Percentiles rank a stretch among this genome's conserved stretches.
phyloP scores from a whole-genome alignment of 2,113 vertebrate genomes.

The Tringa solitaria region DNA sequence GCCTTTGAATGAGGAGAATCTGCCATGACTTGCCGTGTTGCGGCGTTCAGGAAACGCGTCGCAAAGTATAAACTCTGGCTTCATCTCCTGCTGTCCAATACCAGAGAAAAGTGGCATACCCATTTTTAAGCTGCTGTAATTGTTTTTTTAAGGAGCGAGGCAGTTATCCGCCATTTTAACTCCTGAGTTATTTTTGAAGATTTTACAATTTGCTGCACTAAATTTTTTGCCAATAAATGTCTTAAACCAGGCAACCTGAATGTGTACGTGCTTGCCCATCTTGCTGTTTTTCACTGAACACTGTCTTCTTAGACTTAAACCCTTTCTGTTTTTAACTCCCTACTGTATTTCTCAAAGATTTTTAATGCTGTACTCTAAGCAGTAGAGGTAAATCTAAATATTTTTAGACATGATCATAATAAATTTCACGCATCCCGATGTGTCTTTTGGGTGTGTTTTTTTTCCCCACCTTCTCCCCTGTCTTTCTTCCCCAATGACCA shows the following conservation, averaged over 20 bases:
- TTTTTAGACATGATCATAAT: not conserved
- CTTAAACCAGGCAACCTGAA: fast-evolving
- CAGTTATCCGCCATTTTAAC: no score
- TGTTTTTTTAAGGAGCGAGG: not conserved
- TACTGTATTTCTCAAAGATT: not conserved
- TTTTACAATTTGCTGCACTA: not conserved
- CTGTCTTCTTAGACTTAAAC: not conserved
- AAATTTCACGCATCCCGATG: no score
- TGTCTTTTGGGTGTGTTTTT: no score
- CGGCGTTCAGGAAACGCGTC: fast-evolving
- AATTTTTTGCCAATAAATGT: not conserved
- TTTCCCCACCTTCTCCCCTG: no score
- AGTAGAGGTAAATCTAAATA: not conserved
- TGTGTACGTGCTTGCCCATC: not conserved
- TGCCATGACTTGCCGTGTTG: no score
- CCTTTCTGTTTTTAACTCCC: not conserved
- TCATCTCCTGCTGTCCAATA: not conserved
- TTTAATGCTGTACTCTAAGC: not conserved
- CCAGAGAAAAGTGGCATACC: not conserved
- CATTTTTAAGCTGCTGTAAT: fast-evolving
- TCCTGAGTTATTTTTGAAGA: fast-evolving
- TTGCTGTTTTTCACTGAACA: not conserved
- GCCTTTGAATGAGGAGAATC: not conserved
- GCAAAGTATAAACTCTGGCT: not conserved
- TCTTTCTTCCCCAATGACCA: not conserved